Evolutionary conservation across 2,888 invertebrate species (phyloP).

Genomic region (Muscina levida): DNA sequence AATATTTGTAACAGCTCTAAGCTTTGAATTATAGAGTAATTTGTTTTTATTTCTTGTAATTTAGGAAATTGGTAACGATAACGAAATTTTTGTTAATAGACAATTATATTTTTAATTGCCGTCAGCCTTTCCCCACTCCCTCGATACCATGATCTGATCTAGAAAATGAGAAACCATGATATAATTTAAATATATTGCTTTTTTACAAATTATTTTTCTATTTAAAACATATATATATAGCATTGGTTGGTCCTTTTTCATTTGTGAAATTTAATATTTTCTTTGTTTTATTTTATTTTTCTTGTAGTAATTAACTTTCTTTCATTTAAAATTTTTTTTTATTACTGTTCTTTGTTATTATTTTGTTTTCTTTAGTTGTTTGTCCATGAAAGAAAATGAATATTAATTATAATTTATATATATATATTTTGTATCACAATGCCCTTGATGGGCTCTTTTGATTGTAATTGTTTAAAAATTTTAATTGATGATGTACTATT

Average conservation of each 20-base stretch:
- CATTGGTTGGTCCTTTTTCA: not conserved
- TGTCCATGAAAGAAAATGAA: too few species aligned
- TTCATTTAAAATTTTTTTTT: conserved; percentile 9
- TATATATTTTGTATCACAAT: conserved; percentile 32
- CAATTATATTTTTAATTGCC: conserved; percentile 21
- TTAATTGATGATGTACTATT: conserved; percentile 31
- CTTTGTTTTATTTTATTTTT: too few species aligned
- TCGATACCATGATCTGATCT: not conserved
- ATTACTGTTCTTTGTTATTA: conserved; percentile 18
- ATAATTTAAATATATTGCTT: not conserved
- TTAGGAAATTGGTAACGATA: conserved; percentile 17
- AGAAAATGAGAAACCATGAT: not conserved
- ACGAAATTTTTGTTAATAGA: conserved; percentile 18
- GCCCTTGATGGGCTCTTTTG: conserved; percentile 48
- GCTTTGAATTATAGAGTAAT: conserved; percentile 47
- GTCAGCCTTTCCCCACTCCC: too few species aligned
- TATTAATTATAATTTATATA: conserved; percentile 47
- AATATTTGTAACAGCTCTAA: conserved; percentile 57
- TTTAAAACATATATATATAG: not conserved
- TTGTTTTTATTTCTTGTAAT: conserved; percentile 12
- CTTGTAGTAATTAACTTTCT: not conserved
- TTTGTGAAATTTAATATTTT: not conserved
- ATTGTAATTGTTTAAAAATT: conserved; percentile 10
- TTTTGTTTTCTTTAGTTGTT: not conserved
- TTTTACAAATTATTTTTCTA: not conserved